phyloP scores from a whole-genome alignment of 2,113 vertebrate genomes.

The Pontoporia blainvillei region DNA sequence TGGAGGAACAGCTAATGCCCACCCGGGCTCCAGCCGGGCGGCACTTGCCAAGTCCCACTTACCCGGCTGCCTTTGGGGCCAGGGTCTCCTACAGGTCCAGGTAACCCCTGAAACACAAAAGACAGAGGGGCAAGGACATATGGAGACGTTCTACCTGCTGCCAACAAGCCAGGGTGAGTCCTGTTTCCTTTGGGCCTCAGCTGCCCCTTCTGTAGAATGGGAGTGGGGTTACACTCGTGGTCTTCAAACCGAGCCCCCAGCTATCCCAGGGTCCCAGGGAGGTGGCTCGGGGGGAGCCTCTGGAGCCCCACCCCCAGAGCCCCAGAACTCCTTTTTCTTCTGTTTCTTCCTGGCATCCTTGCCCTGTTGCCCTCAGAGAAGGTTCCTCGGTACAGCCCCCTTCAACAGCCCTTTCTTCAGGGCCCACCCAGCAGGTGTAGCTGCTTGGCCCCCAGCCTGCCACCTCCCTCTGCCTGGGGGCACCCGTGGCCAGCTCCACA shows the following conservation, averaged over 20 bases:
- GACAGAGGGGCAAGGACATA: conserved; percentile 73
- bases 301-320: too few species aligned
- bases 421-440: not conserved
- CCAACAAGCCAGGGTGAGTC: not conserved
- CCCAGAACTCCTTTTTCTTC: not conserved
- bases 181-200: not conserved
- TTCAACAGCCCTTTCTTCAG: not conserved
- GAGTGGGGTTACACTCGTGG: not conserved
- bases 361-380: not conserved
- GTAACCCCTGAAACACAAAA: conserved; percentile 92
- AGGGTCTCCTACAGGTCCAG: conserved; percentile 93
- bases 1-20: not conserved
- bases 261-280: not conserved
- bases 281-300: not conserved
- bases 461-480: conserved; percentile 39
- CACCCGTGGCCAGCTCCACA: conserved; percentile 36
- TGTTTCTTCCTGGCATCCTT: not conserved
- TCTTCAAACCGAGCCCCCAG: not conserved
- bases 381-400: not conserved
- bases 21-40: not conserved
- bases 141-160: conserved; percentile 57
- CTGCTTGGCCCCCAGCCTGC: not conserved
- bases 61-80: conserved; percentile 97
- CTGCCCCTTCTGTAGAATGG: not conserved
- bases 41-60: conserved; percentile 76